phyloP scores from a whole-genome alignment of 2,113 vertebrate genomes.

The Alosa alosa region DNA sequence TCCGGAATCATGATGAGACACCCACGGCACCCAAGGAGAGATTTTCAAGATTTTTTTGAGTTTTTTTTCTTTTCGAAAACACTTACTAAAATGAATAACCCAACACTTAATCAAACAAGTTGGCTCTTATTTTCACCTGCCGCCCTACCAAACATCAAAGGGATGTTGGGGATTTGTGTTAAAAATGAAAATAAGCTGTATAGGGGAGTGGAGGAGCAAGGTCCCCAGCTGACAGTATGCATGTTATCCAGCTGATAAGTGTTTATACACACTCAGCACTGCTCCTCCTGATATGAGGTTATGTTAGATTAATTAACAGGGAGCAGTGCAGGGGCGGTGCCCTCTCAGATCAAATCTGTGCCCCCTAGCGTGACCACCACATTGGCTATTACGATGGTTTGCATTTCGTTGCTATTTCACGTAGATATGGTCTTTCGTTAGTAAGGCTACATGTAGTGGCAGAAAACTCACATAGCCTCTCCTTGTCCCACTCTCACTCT shows the following conservation, averaged over 20 bases:
- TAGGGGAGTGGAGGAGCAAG: not conserved
- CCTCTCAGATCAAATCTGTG: too few relatives aligned
- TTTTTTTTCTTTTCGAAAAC: constrained; percentile 89
- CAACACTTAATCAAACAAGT: constrained; percentile 90
- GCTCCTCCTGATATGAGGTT: not conserved
- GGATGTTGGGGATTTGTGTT: not conserved
- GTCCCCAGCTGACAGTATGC: not conserved
- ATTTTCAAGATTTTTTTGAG: constrained; percentile 76
- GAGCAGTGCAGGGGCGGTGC: not conserved
- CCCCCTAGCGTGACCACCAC: too few relatives aligned
- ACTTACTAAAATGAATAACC: constrained; percentile 95
- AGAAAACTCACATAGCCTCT: too few relatives aligned
- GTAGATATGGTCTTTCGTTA: too few relatives aligned
- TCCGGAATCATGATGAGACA: constrained; percentile 83
- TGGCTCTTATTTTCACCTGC: constrained; percentile 66
- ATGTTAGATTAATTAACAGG: not conserved
- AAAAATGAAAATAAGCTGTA: constrained; percentile 13
- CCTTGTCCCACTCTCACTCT: too few relatives aligned
- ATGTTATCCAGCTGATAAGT: constrained; percentile 8
- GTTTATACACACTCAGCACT: not conserved
- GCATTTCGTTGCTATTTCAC: too few relatives aligned
- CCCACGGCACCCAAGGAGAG: constrained; percentile 83
- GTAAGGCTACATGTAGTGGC: too few relatives aligned
- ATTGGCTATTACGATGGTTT: too few relatives aligned
- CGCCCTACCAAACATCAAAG: constrained; percentile 26